Percentiles rank a stretch among this genome's conserved stretches.
Evolutionary conservation across 2,113 vertebrate genomes (phyloP).

Genomic region (Petrocephalus zakoni): DNA sequence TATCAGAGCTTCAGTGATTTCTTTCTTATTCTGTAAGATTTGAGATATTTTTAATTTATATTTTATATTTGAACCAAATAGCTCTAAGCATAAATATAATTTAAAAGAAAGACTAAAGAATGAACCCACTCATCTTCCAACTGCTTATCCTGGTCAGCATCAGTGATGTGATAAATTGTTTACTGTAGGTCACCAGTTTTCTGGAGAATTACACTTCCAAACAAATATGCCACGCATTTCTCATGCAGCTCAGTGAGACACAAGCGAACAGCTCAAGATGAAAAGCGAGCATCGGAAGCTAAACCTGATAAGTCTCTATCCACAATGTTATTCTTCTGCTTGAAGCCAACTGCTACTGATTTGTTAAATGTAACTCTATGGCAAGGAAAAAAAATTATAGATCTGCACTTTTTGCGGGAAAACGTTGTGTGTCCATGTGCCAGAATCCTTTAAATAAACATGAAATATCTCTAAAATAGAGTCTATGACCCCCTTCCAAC

Average conservation of each 20-base stretch:
- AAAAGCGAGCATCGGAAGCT: background rate
- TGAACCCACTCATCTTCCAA: background rate
- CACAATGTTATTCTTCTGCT: background rate
- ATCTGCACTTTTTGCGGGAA: background rate
- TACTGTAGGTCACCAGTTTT: background rate
- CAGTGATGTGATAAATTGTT: background rate
- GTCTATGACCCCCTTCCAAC: constrained; percentile 30
- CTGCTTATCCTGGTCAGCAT: background rate
- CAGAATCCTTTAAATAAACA: constrained; percentile 29
- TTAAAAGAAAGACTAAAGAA: background rate
- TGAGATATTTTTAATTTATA: background rate
- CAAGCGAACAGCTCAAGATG: background rate
- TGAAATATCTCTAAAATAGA: constrained; percentile 43
- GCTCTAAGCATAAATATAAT: background rate
- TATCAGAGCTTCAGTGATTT: background rate
- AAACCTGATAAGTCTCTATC: background rate
- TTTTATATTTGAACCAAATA: background rate
- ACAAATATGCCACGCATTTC: background rate
- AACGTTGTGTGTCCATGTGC: constrained; percentile 18
- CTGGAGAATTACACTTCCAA: background rate
- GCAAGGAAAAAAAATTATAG: background rate
- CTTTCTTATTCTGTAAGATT: background rate
- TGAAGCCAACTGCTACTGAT: background rate
- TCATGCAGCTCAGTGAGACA: background rate
- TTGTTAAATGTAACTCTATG: background rate